Conservation (phyloP, 1,140 invertebrate species). For the Zaprionus taronus region DNA sequence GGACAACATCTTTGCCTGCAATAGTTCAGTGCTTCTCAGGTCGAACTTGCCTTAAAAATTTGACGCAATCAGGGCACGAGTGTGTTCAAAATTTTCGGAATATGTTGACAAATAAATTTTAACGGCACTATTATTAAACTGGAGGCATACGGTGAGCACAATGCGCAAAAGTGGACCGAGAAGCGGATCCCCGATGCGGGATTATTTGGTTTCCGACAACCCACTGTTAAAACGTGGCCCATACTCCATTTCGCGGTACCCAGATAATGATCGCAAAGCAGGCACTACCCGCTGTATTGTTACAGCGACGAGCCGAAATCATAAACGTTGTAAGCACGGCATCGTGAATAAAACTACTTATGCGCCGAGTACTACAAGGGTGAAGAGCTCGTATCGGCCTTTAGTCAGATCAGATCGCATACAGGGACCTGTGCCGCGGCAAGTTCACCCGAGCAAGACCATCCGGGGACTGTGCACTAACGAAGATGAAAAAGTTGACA, state of each 20-base stretch:
- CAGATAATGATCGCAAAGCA: neutral
- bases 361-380: neutral
- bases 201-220: constrained; percentile 5
- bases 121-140: constrained; percentile 70
- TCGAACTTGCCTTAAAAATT: neutral
- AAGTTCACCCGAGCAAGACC: neutral
- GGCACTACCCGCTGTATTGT: neutral
- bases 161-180: constrained; percentile 43
- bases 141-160: constrained; percentile 29
- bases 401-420: neutral
- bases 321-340: neutral
- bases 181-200: constrained; percentile 10
- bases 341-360: neutral
- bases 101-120: constrained; percentile 54
- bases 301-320: neutral
- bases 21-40: no score
- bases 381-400: neutral
- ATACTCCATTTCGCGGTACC: neutral
- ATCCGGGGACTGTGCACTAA: neutral
- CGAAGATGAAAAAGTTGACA: neutral
- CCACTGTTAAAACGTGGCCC: neutral
- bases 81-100: constrained; percentile 44
- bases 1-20: neutral
- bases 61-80: constrained; percentile 6
- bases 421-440: neutral